These are phyloP conservation scores for Pseudochromis fuscus DNA, from an alignment of 2,797 vertebrate species.

Conservation along the genomic window DNA sequence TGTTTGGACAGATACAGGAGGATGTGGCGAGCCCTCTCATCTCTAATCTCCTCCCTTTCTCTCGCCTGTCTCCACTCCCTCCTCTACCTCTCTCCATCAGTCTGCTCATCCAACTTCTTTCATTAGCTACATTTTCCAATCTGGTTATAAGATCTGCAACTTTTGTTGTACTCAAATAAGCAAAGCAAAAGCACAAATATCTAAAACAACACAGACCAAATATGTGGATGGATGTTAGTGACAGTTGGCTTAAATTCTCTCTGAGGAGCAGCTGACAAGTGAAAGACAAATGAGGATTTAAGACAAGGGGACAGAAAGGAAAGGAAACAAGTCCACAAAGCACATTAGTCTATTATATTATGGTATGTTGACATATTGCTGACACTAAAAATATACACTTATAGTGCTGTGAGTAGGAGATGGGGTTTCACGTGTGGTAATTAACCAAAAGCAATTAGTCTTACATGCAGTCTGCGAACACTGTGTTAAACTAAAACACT, in stretches of 20 bases:
- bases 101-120: conserved; percentile 31
- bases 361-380: too few relatives aligned
- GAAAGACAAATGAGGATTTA: neutral
- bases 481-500: conserved; percentile 9
- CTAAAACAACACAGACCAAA: neutral
- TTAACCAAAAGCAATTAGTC: neutral
- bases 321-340: too few relatives aligned
- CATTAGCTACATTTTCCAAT: neutral
- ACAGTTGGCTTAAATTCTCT: too few relatives aligned
- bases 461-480: conserved; percentile 8
- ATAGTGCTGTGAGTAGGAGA: neutral
- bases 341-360: too few relatives aligned
- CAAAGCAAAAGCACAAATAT: neutral
- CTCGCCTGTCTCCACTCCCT: conserved; percentile 15
- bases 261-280: neutral
- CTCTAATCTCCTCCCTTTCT: conserved; percentile 52
- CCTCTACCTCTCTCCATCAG: conserved; percentile 35
- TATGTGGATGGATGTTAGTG: too few relatives aligned
- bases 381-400: neutral
- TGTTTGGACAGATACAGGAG: conserved; percentile 66
- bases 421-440: neutral
- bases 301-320: too few relatives aligned
- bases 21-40: conserved; percentile 64
- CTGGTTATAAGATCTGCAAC: neutral
- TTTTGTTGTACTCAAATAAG: neutral